Percentiles rank a stretch among this genome's conserved stretches.
Evolutionary conservation across 2,888 invertebrate genomes (phyloP).

Genomic region (Andrena dorsata): DNA sequence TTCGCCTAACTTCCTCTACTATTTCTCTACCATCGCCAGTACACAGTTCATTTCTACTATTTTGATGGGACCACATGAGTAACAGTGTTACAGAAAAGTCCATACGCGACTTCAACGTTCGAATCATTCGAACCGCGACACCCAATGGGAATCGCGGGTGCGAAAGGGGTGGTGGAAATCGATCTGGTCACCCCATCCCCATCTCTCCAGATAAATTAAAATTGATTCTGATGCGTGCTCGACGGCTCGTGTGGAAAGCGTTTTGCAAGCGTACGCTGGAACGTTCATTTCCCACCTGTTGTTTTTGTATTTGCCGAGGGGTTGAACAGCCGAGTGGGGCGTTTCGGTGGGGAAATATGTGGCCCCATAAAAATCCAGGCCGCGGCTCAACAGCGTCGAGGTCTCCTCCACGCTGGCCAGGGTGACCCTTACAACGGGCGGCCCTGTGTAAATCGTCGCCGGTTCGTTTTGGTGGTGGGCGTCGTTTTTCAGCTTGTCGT

Average conservation of each 20-base stretch:
- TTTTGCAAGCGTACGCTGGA: conserved; percentile 56
- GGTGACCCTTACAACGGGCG: conserved; percentile 85
- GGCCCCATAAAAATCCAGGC: conserved; percentile 94
- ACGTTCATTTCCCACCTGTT: conserved; percentile 80
- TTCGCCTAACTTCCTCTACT: no score
- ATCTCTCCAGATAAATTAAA: conserved; percentile 51
- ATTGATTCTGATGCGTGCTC: conserved; percentile 58
- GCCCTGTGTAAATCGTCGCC: conserved; percentile 83
- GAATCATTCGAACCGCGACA: no score
- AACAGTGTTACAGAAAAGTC: no score
- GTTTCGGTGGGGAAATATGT: conserved; percentile 95
- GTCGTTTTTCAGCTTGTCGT: conserved; percentile 82
- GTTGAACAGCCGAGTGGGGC: conserved; percentile 87
- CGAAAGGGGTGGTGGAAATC: conserved; percentile 8
- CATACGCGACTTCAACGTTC: no score
- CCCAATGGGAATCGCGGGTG: not conserved
- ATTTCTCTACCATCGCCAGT: no score
- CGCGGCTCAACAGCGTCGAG: conserved; percentile 91
- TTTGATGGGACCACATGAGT: no score
- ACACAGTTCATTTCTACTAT: no score
- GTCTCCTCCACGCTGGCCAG: conserved; percentile 85
- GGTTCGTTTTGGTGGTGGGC: conserved; percentile 81
- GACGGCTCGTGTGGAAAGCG: conserved; percentile 30
- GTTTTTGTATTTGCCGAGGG: conserved; percentile 82
- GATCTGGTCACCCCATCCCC: conserved; percentile 5